These are phyloP conservation scores for Synanthedon tipuliformis DNA, from an alignment of 2,888 invertebrate genomes.

Conservation along the genomic window DNA sequence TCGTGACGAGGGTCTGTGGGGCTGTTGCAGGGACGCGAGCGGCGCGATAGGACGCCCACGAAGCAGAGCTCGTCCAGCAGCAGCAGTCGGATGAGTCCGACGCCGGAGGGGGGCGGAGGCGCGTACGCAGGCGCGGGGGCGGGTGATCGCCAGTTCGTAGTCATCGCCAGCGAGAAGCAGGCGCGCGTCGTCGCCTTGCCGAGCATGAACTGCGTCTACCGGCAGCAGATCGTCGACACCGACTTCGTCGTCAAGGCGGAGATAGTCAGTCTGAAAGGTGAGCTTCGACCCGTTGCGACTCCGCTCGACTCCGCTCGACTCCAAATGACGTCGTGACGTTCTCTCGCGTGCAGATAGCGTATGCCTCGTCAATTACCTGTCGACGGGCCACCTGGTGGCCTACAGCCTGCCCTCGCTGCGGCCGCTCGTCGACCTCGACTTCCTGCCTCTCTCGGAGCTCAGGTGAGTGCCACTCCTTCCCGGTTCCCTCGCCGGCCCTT, in stretches of 20 bases:
- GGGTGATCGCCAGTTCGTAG: constrained; percentile 91
- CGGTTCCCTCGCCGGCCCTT: constrained; percentile 1
- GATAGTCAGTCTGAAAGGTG: constrained; percentile 91
- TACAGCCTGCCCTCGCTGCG: constrained; percentile 96
- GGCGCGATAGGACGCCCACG: constrained; percentile 72
- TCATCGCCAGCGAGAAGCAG: constrained; percentile 95
- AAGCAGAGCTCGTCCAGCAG: constrained; percentile 68
- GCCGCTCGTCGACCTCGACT: constrained; percentile 91
- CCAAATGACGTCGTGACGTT: too few relatives aligned
- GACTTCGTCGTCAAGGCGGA: constrained; percentile 96
- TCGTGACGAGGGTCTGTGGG: not conserved
- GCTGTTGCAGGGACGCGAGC: constrained; percentile 33
- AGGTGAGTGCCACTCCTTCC: constrained; percentile 72
- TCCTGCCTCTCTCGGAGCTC: constrained; percentile 92
- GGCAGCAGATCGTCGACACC: constrained; percentile 91
- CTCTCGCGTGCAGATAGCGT: constrained; percentile 80
- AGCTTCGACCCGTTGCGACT: too few relatives aligned
- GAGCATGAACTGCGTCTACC: constrained; percentile 93
- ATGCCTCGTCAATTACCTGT: constrained; percentile 93
- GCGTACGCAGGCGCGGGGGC: constrained; percentile 50
- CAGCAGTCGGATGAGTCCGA: constrained; percentile 82
- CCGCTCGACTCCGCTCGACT: too few relatives aligned
- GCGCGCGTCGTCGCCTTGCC: constrained; percentile 93
- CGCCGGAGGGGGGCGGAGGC: constrained; percentile 60
- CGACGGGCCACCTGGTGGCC: constrained; percentile 92